Evolutionary conservation across 2,113 vertebrate genomes (phyloP), one percentile per base, ranked within the genome.

Genomic region (Brienomyrus longianalis): DNA sequence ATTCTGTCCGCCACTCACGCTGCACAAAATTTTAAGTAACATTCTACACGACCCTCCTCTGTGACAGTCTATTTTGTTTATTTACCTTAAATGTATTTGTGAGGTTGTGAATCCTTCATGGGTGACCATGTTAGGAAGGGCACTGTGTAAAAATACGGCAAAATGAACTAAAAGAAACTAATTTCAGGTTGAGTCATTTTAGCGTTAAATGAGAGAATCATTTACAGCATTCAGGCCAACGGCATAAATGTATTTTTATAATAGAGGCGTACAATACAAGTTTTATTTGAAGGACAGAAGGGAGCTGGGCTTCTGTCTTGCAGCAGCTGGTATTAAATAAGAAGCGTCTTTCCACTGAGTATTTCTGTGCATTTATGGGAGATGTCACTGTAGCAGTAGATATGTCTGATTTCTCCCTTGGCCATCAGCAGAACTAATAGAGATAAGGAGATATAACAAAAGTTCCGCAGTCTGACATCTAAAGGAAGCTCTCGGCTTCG

Each of bases 341-440:
- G 62, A 87, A 84, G 13, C 0, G 83, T 90, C 90, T 92, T 84
- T 77, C 90, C 91, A 90, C 91, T 91, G 90, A 92, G 93, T 80
- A 35, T 80, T 80, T 39, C 74, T 77, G 4, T 43, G 35, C 91
- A 93, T 93, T 95, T 94, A 92, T 5, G 85, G 89, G 92, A 94
- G 93, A 92, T 94, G 93, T 95, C 94, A 94, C 87, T 91, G 92
- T 91, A 91, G 91, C 92, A 88, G 87, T 90, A 95, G 92, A 94
- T 93, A 91, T 93, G 92, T 93, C 92, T 90, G 94, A 95, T 95
- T 94, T 95, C 94, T 96, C 94, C 93, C 93, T 91, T 90, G 92
- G 93, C 93, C 94, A 94, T 94, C 94, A 92, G 93, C 93, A 93
- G 95, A 95, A 95, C 95, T 95, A 95, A 93, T 91, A 92, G 93